These are phyloP conservation scores for Macrophya annulata DNA, from an alignment of 2,888 invertebrate genomes.

Conservation along the genomic window DNA sequence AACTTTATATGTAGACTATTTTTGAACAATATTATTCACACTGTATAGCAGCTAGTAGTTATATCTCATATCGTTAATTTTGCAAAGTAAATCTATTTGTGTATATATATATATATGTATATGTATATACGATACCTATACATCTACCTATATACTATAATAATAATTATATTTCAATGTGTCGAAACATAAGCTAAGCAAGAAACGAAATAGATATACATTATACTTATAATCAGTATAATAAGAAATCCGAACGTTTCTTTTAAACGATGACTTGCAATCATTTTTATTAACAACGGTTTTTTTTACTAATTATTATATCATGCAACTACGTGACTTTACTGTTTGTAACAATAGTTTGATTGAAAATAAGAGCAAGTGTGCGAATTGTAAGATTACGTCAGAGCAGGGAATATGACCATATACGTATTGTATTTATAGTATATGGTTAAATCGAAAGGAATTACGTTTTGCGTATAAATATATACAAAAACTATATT, in stretches of 20 bases:
- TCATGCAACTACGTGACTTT: not conserved
- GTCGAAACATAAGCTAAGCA: constrained; percentile 7
- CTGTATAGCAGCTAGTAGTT: not conserved
- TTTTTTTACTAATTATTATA: constrained; percentile 7
- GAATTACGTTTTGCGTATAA: not conserved
- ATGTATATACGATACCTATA: not conserved
- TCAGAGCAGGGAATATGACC: not conserved
- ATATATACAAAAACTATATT: not conserved
- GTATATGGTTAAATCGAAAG: not conserved
- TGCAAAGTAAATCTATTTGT: not conserved
- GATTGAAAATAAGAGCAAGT: constrained; percentile 1
- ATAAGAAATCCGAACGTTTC: not conserved
- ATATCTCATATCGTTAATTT: not conserved
- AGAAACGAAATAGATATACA: not conserved
- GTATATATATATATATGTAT: not conserved
- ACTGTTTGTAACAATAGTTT: not conserved
- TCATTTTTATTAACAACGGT: not conserved
- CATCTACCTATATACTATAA: not conserved
- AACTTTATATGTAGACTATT: constrained; percentile 69
- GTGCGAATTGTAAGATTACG: not conserved
- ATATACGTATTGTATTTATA: not conserved
- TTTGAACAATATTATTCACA: constrained; percentile 16
- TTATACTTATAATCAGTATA: not conserved
- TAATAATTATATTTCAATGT: not conserved
- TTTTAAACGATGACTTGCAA: constrained; percentile 28